Percentiles rank a stretch among this genome's conserved stretches.
Evolutionary conservation across 1,140 invertebrate genomes (phyloP).

Genomic region (Drosophila prosaltans): DNA sequence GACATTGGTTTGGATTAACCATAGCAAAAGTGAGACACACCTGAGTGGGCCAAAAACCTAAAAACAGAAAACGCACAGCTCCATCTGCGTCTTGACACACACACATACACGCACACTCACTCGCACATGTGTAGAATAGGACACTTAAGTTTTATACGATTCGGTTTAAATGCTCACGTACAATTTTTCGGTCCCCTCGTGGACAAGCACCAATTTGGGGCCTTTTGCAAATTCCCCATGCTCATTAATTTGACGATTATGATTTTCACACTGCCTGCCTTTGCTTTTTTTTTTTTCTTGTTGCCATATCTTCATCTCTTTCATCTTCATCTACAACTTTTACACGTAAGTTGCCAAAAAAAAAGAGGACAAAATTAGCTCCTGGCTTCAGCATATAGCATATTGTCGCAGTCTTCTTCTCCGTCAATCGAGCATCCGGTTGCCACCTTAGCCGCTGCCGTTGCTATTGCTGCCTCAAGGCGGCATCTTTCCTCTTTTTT

Average conservation of each 20-base stretch:
- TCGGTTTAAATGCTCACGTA: conserved; percentile 75
- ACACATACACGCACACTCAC: neutral
- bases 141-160: conserved; percentile 75
- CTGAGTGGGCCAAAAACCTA: conserved; percentile 46
- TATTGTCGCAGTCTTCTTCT: conserved; percentile 60
- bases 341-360: conserved; percentile 53
- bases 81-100: conserved; percentile 1
- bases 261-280: conserved; percentile 55
- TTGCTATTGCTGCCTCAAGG: neutral
- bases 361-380: conserved; percentile 38
- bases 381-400: conserved; percentile 64
- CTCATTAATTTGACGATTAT: conserved; percentile 78
- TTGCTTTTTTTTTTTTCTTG: neutral
- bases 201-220: conserved; percentile 60
- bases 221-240: conserved; percentile 51
- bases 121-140: conserved; percentile 22
- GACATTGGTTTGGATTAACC: conserved; percentile 49
- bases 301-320: neutral
- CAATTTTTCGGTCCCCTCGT: conserved; percentile 36
- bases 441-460: conserved; percentile 35
- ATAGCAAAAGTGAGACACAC: conserved; percentile 45
- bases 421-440: conserved; percentile 54
- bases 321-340: conserved; percentile 23
- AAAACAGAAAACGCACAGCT: neutral
- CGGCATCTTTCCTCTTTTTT: too few relatives aligned